phyloP scores from a whole-genome alignment of 1,140 invertebrate species.

The Holcopasites calliopsidis region DNA sequence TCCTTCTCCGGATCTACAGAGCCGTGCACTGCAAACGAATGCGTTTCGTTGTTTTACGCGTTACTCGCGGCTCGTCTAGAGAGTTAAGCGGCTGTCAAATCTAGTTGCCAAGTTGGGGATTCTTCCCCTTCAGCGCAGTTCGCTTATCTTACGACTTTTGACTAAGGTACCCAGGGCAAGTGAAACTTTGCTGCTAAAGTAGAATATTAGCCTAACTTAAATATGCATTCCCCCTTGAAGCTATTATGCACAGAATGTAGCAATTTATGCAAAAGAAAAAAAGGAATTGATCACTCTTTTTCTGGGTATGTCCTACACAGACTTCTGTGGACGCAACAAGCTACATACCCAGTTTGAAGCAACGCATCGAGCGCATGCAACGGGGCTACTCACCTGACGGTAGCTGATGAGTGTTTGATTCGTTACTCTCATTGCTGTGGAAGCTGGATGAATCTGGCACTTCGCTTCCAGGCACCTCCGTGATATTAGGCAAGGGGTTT shows the following conservation, averaged over 20 bases:
- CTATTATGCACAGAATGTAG: neutral
- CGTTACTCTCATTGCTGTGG: slow-evolving; percentile 93
- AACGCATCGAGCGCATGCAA: slow-evolving; percentile 13
- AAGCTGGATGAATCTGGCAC: slow-evolving; percentile 93
- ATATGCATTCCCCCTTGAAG: neutral
- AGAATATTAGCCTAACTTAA: neutral
- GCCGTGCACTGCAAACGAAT: slow-evolving; percentile 71
- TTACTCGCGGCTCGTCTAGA: neutral
- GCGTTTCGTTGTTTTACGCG: neutral
- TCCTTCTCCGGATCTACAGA: slow-evolving; percentile 82
- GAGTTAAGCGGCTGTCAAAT: no score
- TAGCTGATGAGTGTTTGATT: slow-evolving; percentile 83
- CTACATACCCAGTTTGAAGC: neutral
- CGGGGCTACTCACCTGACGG: slow-evolving; percentile 77
- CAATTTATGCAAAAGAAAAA: neutral
- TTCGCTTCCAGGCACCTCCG: slow-evolving; percentile 94
- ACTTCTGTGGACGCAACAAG: neutral
- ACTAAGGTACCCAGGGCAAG: no score
- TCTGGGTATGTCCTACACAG: neutral
- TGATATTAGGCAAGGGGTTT: slow-evolving; percentile 93
- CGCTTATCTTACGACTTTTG: no score
- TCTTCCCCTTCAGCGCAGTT: no score
- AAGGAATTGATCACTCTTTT: neutral
- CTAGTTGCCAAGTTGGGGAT: no score
- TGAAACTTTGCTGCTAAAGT: no score